phyloP scores from a whole-genome alignment of 2,113 vertebrate species.

The Tragelaphus strepsiceros region DNA sequence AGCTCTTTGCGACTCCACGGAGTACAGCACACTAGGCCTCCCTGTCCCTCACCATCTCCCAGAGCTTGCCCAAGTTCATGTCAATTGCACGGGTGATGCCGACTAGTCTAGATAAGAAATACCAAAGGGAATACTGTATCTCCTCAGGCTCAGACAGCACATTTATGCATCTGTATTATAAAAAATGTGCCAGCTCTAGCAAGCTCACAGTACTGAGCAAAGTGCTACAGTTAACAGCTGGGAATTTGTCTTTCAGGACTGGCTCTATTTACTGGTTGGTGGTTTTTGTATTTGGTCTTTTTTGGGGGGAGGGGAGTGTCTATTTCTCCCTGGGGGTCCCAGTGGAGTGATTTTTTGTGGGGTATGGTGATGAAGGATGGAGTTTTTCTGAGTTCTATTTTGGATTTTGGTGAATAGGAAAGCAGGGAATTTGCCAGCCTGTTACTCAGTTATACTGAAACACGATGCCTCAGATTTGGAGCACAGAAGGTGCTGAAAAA shows the following conservation, averaged over 20 bases:
- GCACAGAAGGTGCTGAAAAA: slow-evolving; percentile 72
- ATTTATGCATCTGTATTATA: slow-evolving; percentile 62
- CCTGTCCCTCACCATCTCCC: background rate
- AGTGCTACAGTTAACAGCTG: slow-evolving; percentile 66
- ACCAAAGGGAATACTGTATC: slow-evolving; percentile 10
- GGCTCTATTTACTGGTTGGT: slow-evolving; percentile 32
- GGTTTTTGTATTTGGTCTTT: background rate
- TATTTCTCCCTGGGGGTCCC: slow-evolving; percentile 45
- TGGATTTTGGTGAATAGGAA: slow-evolving; percentile 62
- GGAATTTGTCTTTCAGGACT: slow-evolving; percentile 59
- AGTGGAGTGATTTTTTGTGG: slow-evolving; percentile 40
- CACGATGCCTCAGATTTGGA: slow-evolving; percentile 65
- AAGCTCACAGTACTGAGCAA: slow-evolving; percentile 52
- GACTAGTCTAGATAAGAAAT: background rate
- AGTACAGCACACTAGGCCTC: background rate
- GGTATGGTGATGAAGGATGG: background rate
- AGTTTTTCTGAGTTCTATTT: slow-evolving; percentile 62
- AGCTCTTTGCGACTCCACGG: background rate
- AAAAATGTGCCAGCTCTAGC: slow-evolving; percentile 58
- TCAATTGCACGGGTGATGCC: background rate
- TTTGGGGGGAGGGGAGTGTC: background rate
- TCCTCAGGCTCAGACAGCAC: slow-evolving; percentile 37
- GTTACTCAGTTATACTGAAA: slow-evolving; percentile 59
- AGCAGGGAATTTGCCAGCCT: slow-evolving; percentile 70
- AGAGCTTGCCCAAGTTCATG: background rate